Evolutionary conservation across 2,113 vertebrate species (phyloP).

Genomic region (Barbus barbus): DNA sequence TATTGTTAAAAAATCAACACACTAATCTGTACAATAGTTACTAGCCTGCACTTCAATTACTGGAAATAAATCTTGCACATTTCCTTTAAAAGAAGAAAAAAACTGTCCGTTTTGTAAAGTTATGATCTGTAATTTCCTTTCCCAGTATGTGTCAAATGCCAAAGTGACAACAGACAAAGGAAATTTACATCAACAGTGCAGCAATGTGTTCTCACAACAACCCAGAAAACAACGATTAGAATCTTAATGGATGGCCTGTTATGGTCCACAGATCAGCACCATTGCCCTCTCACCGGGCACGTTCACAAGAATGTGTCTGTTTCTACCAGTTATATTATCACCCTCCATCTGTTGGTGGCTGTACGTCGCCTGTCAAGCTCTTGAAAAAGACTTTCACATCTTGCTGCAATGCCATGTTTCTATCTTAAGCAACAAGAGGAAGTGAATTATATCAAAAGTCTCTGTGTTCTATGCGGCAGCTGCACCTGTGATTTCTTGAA

Average conservation of each 20-base stretch:
- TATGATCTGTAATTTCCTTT: constrained; percentile 8
- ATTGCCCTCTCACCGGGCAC: constrained; percentile 5
- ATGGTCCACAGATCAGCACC: constrained; percentile 12
- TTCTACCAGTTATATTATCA: neutral
- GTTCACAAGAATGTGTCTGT: constrained; percentile 8
- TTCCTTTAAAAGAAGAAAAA: neutral
- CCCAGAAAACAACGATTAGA: constrained; percentile 12
- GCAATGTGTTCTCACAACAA: neutral
- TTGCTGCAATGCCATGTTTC: constrained; percentile 3
- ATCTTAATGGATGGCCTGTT: constrained; percentile 51
- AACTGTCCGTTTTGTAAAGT: neutral
- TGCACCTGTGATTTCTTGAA: constrained; percentile 7
- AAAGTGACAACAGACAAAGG: constrained; percentile 29
- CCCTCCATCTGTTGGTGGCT: constrained; percentile 36
- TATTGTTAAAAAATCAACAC: neutral
- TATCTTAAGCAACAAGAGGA: constrained; percentile 64
- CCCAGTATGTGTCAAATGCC: neutral
- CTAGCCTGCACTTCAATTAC: neutral
- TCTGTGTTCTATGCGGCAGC: neutral
- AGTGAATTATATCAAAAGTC: constrained; percentile 40
- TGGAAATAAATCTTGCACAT: neutral
- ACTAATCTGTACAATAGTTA: neutral
- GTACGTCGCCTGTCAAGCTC: neutral
- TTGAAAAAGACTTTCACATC: constrained; percentile 7
- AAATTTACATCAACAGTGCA: constrained; percentile 15